Conservation (phyloP, 2,113 vertebrate genomes). For the Cyanocitta stelleri region DNA sequence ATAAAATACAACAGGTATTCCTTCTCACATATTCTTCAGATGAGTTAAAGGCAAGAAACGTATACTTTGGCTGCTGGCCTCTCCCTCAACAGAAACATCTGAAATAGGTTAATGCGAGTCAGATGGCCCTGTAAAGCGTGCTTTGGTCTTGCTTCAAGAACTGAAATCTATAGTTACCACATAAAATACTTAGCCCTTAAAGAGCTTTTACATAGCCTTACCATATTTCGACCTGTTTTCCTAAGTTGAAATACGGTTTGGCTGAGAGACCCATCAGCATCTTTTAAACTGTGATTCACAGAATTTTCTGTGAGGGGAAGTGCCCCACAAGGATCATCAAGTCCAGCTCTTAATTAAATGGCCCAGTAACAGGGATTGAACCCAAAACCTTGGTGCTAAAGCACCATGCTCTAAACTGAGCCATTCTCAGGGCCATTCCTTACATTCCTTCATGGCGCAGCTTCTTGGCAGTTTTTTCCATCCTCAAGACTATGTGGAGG, state of each 20-base stretch:
- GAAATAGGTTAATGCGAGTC: neutral
- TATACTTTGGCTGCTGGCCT: neutral
- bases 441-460: neutral
- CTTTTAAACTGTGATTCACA: neutral
- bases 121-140: neutral
- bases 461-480: neutral
- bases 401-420: neutral
- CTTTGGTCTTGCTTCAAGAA: neutral
- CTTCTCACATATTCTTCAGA: neutral
- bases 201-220: neutral
- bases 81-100: neutral
- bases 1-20: neutral
- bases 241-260: neutral
- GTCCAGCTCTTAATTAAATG: neutral
- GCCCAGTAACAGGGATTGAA: neutral
- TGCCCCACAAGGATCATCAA: neutral
- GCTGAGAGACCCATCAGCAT: neutral
- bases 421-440: neutral
- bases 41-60: neutral
- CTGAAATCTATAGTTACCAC: neutral
- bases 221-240: neutral
- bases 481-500: neutral
- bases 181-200: neutral
- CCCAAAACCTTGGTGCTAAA: neutral
- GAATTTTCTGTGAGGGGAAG: neutral